phyloP scores from a whole-genome alignment of 2,888 invertebrate genomes.

The Didymodactylos carnosus region DNA sequence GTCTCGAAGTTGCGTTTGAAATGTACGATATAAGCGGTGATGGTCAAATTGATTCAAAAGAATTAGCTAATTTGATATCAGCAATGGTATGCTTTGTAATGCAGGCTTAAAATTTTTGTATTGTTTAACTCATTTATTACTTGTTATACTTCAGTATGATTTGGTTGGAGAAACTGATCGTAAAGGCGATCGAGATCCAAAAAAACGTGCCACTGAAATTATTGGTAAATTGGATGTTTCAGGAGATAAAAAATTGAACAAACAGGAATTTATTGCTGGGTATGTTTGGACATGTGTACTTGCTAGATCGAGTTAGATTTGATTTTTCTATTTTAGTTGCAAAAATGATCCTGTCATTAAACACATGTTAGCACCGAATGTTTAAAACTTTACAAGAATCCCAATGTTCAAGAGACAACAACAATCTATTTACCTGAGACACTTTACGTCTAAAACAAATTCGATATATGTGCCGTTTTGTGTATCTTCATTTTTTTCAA shows the following conservation, averaged over 20 bases:
- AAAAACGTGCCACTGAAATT: background rate
- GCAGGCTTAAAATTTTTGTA: background rate
- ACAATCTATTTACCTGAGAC: too few relatives aligned
- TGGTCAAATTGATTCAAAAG: background rate
- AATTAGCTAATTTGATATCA: background rate
- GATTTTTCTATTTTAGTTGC: too few relatives aligned
- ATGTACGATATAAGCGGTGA: background rate
- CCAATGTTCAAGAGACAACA: too few relatives aligned
- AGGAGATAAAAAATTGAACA: background rate
- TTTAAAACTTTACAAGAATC: too few relatives aligned
- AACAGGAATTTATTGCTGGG: background rate
- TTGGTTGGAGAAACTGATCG: background rate
- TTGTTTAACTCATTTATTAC: background rate
- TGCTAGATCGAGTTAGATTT: too few relatives aligned
- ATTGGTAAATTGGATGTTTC: background rate
- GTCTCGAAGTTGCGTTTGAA: background rate
- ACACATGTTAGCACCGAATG: too few relatives aligned
- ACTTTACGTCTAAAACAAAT: too few relatives aligned
- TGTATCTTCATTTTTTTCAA: too few relatives aligned
- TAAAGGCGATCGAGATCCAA: background rate
- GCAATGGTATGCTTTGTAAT: background rate
- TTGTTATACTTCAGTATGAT: background rate
- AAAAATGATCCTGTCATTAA: too few relatives aligned
- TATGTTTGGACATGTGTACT: too few relatives aligned
- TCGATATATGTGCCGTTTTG: too few relatives aligned